These are phyloP conservation scores for Acleris literana DNA, from an alignment of 2,888 invertebrate genomes.

Conservation along the genomic window DNA sequence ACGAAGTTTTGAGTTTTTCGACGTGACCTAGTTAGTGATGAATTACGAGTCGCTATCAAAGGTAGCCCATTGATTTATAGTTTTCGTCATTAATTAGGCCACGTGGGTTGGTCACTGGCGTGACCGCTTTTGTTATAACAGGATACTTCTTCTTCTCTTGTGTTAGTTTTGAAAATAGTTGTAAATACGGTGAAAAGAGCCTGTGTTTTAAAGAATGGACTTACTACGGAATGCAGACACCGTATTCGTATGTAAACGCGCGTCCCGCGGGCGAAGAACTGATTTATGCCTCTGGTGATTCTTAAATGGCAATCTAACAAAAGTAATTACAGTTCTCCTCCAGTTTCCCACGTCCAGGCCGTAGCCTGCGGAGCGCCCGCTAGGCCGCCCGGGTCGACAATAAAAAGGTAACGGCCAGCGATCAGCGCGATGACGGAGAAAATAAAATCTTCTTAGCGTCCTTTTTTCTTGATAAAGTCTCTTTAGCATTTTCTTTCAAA, in stretches of 20 bases:
- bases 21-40: too few species aligned
- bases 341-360: conserved; percentile 53
- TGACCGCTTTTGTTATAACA: too few species aligned
- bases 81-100: too few species aligned
- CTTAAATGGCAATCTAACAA: conserved; percentile 10
- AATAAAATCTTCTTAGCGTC: conserved; percentile 73
- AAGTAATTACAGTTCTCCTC: conserved; percentile 41
- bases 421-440: conserved; percentile 58
- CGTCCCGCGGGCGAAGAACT: conserved; percentile 1
- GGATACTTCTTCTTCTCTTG: too few species aligned
- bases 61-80: too few species aligned
- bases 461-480: conserved; percentile 39
- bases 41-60: too few species aligned
- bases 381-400: conserved; percentile 62
- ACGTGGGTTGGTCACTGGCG: too few species aligned
- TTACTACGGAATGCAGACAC: neutral
- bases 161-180: too few species aligned
- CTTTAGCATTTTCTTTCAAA: neutral
- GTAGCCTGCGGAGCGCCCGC: conserved; percentile 67
- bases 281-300: conserved; percentile 5
- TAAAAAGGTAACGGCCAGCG: conserved; percentile 71
- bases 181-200: too few species aligned
- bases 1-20: too few species aligned
- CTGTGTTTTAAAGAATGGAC: too few species aligned
- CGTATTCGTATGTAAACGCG: neutral